Evolutionary conservation across 2,113 vertebrate genomes (phyloP), one percentile per base, ranked within the genome.

Genomic region (Oryzias woworae): DNA sequence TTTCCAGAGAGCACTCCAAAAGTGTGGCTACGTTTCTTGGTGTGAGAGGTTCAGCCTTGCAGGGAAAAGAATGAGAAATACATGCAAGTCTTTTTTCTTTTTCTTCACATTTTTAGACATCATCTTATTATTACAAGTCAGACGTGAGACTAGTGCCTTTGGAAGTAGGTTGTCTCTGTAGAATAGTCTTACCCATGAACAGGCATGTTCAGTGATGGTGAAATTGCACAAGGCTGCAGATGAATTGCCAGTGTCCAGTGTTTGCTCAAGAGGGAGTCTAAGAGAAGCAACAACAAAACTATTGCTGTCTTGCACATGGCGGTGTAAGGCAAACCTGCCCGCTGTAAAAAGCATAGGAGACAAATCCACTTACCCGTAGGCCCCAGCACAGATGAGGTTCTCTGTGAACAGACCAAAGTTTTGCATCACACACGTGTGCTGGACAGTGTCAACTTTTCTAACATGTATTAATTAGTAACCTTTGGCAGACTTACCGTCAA

Each of bases 121-220:
- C 3, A 26, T 5, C 26, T 26, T 26, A 26, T 2, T 2, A 5
- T 26, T 26, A 26, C 26, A 26, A 26, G 26, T 26, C 26, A 26
- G 26, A 26, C 2, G 5, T 5, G 2, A 5, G 26, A 3, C 26
- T 26, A 26, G 3, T 26, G 26, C 26, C 26, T 26, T 26, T 26
- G 2, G 26, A 26, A 26, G 26, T 26, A 26, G 26, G 26, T 26
- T 26, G 26, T 5, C 26, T 26, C 5, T 26, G 26, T 26, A 26
- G 26, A 56, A 17, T 17, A 26, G 1, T 24, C 69, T 58, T 80
- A 88, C 86, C 13, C 50, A 56, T 24, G 84, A 82, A 43, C 86
- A 86, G 53, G 71, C 80, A 31, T 73, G 71, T 15, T 65, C 36
- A 36, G 23, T 31, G 52, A 88, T 65, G 62, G 28, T 66, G n/a